phyloP scores from a whole-genome alignment of 2,888 invertebrate species.

The Drosophila monieri region DNA sequence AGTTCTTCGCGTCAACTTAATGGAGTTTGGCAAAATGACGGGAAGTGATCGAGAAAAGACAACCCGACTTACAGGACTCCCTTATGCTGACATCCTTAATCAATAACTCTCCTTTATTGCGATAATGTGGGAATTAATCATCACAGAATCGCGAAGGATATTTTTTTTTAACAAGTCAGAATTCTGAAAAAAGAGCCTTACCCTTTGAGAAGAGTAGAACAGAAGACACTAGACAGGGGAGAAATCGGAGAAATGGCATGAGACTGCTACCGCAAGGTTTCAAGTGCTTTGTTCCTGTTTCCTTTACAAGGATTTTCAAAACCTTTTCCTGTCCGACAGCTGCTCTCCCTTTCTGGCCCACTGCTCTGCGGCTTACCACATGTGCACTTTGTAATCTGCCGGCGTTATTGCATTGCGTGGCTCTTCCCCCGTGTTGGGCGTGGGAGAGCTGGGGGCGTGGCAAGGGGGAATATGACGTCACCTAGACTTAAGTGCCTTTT shows the following conservation, averaged over 20 bases:
- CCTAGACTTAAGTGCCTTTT: constrained; percentile 63
- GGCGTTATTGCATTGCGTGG: constrained; percentile 76
- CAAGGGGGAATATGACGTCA: constrained; percentile 11
- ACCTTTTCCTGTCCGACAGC: constrained; percentile 20
- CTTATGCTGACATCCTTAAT: background rate
- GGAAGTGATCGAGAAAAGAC: background rate
- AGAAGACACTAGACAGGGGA: background rate
- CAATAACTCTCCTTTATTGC: too few relatives aligned
- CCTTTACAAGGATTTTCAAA: constrained; percentile 70
- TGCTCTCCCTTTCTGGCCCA: constrained; percentile 41
- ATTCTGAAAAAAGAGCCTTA: background rate
- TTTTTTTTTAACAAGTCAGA: background rate
- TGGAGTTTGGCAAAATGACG: constrained; percentile 66
- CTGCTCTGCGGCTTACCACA: constrained; percentile 75
- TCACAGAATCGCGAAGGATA: too few relatives aligned
- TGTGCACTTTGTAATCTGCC: constrained; percentile 80
- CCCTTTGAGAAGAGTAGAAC: background rate
- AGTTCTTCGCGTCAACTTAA: constrained; percentile 78
- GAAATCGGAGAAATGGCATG: constrained; percentile 23
- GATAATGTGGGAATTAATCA: too few relatives aligned
- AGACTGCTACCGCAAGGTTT: constrained; percentile 54
- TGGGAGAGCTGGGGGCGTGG: constrained; percentile 19
- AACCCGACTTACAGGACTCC: background rate
- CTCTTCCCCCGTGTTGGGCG: constrained; percentile 23
- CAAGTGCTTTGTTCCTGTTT: constrained; percentile 48